Evolutionary conservation across 2,797 vertebrate genomes (phyloP), one percentile per base, ranked within the genome.

Genomic region (Heterohyrax brucei): DNA sequence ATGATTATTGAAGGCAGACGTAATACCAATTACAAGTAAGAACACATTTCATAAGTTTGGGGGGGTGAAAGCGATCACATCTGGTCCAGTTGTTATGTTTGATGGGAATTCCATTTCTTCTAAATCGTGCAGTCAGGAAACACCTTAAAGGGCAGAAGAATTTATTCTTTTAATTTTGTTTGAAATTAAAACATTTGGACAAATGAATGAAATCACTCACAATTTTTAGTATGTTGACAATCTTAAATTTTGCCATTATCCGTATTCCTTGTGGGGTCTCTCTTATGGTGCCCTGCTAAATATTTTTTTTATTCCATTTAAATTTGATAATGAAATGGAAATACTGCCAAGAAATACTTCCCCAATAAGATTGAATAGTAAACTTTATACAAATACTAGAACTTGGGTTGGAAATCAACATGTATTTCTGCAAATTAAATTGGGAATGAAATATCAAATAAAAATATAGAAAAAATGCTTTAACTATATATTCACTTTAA

Each of bases 401-500:
- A 76, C 1, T 30, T 59, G 48, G 26, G 59, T 66, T 33, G 21
- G 5, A 87, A 75, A 80, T 77, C 46, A 75, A n/a, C 6, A 26
- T 91, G 1, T 59, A 91, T 80, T 91, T 84, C 19, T 93, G 22
- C 21, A 93, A 73, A 44, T n/a, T 24, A 92, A 72, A 72, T 76
- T 84, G 79, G 16, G 12, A 91, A 77, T 33, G 14, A 73, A 62
- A n/a, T 80, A 46, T 48, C 22, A 87, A 4, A 64, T 73, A 28
- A 84, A 33, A 56, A 56, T 48, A 33, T 39, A 14, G 9, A 10
- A 0, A 76, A 85, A 33, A 48, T 44, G 50, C 26, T 72, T 77
- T 64, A 39, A 39, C 39, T 39, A 28, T 33, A 16, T 33, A 73
- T 73, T 33, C 44, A 44, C 14, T 50, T 77, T 30, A 50, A 33